Conservation (phyloP, 2,113 vertebrate genomes). For the Archilochus colubris region DNA sequence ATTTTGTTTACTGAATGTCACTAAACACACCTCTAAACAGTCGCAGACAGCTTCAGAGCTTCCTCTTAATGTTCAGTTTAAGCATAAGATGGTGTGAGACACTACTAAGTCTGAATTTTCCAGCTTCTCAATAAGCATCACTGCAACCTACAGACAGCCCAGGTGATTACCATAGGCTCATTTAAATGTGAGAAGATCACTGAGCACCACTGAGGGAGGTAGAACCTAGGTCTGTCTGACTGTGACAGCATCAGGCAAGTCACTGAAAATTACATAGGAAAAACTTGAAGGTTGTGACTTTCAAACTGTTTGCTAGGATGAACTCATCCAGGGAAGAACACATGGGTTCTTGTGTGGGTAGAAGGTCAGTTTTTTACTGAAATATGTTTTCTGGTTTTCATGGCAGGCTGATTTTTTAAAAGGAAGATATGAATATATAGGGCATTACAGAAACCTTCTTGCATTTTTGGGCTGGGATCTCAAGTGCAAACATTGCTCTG, state of each 20-base stretch:
- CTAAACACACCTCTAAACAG: not conserved
- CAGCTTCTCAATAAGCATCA: not conserved
- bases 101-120: accelerated
- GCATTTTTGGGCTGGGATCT: not conserved
- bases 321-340: accelerated
- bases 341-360: not conserved
- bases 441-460: not conserved
- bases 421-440: accelerated
- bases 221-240: not conserved
- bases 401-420: not conserved
- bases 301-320: not conserved
- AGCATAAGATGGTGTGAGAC: not conserved
- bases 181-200: not conserved
- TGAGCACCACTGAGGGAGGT: not conserved
- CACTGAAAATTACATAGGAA: not conserved
- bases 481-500: not conserved
- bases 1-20: not conserved
- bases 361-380: not conserved
- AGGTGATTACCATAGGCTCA: not conserved
- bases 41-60: not conserved
- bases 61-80: not conserved
- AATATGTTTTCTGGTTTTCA: not conserved
- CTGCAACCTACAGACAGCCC: not conserved
- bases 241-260: not conserved
- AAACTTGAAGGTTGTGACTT: not conserved